Percentiles rank a stretch among this genome's conserved stretches.
phyloP scores from a whole-genome alignment of 2,113 vertebrate species.

The Chinchilla lanigera region DNA sequence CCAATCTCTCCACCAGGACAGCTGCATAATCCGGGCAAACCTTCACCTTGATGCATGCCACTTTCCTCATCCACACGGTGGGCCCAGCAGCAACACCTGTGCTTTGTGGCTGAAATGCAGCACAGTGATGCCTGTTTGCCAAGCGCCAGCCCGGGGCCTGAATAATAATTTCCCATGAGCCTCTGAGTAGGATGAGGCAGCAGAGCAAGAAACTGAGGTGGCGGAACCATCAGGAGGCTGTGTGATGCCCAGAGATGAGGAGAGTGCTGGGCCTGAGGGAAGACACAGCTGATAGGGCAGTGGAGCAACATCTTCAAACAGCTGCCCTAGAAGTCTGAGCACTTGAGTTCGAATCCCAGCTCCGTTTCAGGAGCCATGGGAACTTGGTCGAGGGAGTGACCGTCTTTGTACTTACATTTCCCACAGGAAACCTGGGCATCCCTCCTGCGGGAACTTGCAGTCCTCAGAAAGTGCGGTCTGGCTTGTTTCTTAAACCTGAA shows the following conservation, averaged over 20 bases:
- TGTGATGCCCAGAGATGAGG: neutral
- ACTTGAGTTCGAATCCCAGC: neutral
- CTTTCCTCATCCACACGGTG: neutral
- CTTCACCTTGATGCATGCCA: neutral
- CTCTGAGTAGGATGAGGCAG: neutral
- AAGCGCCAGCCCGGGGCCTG: neutral
- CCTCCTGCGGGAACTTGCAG: rapidly evolving
- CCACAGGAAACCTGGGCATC: neutral
- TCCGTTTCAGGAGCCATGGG: neutral
- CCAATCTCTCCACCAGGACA: neutral
- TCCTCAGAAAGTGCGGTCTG: neutral
- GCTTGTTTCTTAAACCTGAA: neutral
- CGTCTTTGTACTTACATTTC: neutral
- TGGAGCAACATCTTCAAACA: neutral
- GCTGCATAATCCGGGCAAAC: neutral
- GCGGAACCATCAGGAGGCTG: neutral
- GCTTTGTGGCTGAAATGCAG: neutral
- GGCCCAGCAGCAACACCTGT: neutral
- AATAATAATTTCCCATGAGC: neutral
- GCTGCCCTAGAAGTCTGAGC: neutral
- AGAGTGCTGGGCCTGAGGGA: neutral
- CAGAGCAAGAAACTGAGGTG: neutral
- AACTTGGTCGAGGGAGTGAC: neutral
- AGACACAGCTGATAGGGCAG: neutral
- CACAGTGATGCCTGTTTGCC: neutral